A percentile compares a stretch with the other conserved stretches of the same genome.
Conservation (phyloP, 2,797 vertebrate genomes). For the Clamator glandarius region DNA sequence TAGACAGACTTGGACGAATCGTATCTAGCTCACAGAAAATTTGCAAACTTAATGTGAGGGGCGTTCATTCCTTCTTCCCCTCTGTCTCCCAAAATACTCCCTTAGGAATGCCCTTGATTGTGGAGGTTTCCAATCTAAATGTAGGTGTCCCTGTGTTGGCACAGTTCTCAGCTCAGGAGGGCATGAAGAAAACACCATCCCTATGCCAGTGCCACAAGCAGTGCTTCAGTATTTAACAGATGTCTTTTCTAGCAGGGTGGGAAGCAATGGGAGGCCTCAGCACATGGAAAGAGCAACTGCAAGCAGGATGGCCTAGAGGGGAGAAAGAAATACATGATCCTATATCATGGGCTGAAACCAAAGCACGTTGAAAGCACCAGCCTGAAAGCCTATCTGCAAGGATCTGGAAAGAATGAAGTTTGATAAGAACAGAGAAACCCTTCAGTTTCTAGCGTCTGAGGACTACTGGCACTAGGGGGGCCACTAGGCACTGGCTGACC, state of each 20-base stretch:
- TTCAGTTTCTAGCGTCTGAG: not conserved
- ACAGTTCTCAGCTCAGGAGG: not conserved
- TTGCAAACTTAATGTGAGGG: fast-evolving
- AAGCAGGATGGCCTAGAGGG: not conserved
- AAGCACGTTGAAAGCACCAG: not conserved
- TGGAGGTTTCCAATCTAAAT: not conserved
- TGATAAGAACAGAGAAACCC: not conserved
- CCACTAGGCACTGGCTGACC: not conserved
- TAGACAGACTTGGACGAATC: not conserved
- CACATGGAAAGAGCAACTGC: not conserved
- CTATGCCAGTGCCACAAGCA: not conserved
- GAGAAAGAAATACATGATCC: not conserved
- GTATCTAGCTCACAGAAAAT: not conserved
- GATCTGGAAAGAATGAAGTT: not conserved
- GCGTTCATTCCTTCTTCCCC: fast-evolving
- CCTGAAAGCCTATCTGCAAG: not conserved
- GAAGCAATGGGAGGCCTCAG: not conserved
- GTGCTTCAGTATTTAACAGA: not conserved
- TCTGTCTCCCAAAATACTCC: not conserved
- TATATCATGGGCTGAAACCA: not conserved
- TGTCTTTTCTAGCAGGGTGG: not conserved
- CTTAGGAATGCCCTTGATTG: not conserved
- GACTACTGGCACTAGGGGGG: not conserved
- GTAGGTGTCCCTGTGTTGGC: not conserved
- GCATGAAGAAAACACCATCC: not conserved